Evolutionary conservation across 2,113 vertebrate genomes (phyloP).

Genomic region (Strix uralensis): DNA sequence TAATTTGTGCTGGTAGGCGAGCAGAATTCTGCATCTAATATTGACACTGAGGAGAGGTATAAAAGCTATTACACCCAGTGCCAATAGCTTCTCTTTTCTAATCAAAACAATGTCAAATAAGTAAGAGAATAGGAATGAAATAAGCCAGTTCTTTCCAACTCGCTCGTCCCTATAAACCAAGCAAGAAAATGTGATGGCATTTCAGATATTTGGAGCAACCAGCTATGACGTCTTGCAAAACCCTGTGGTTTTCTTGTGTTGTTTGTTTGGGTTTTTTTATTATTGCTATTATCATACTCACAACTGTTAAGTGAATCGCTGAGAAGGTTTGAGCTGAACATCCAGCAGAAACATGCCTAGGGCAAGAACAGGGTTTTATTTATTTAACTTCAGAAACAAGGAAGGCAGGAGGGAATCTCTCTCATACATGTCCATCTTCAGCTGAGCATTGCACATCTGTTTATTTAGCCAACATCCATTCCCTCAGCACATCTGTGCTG

Average conservation of each 20-base stretch:
- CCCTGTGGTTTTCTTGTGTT: not conserved
- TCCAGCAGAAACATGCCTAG: conserved; percentile 36
- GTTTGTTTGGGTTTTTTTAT: not conserved
- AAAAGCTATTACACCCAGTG: conserved; percentile 18
- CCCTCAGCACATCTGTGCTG: not conserved
- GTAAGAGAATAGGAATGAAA: conserved; percentile 26
- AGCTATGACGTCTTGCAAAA: not conserved
- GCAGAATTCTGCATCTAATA: conserved; percentile 31
- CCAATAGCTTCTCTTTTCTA: conserved; percentile 35
- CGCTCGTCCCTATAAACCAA: not conserved
- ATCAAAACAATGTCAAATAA: conserved; percentile 42
- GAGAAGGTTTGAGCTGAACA: conserved; percentile 8
- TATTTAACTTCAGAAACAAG: conserved; percentile 26
- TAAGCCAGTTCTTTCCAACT: not conserved
- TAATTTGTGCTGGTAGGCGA: not conserved
- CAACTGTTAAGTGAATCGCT: conserved; percentile 40
- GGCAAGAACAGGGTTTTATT: conserved; percentile 40
- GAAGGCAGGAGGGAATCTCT: not conserved
- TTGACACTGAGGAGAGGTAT: conserved; percentile 4
- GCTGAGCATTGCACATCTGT: not conserved
- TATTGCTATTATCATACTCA: conserved; percentile 37
- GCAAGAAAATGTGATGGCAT: not conserved
- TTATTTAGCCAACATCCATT: not conserved
- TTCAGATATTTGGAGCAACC: not conserved
- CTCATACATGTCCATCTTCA: not conserved